Evolutionary conservation across 2,797 vertebrate genomes (phyloP), one percentile per base, ranked within the genome.

Genomic region (Rhinophrynus dorsalis): DNA sequence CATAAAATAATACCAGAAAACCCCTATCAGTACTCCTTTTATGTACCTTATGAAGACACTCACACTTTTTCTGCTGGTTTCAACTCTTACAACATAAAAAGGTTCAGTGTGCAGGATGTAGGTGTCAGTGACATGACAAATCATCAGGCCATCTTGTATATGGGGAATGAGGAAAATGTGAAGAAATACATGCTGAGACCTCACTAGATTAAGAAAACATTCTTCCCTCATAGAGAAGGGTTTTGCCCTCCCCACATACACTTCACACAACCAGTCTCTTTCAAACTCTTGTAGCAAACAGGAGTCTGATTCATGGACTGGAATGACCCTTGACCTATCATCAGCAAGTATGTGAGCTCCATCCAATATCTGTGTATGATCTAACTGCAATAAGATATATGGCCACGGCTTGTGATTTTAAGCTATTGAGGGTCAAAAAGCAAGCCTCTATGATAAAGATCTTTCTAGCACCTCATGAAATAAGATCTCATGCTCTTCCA

Each of bases 141-240:
- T 27, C 9, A 45, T 12, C 37, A 45, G 26, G 7, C 63, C 18
- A 55, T 6, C 50, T 21, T 45, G 35, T 38, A 32, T 15, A 32
- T 21, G 27, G 51, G 24, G 5, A 38, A 23, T 2, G 17, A 30
- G 30, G 10, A 65, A 26, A 27, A 3, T 54, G 17, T 29, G 21
- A 6, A 35, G 17, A 18, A 17, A 52, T 51, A 44, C n/a, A 15
- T 60, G 37, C 20, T 58, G 23, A 59, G 57, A 24, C 21, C 29
- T 50, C 38, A 26, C 7, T 10, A 64, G 32, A 35, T 64, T 51
- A 51, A 51, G 47, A 33, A 65, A 65, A 55, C 35, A 54, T 42
- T 54, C 13, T 54, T 9, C 35, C 18, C 26, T 55, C 23, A 10
- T 27, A 65, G 24, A 5, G 18, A 21, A 29, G 26, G 15, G 44